A percentile compares a stretch with the other conserved stretches of the same genome.
Evolutionary conservation across 2,888 invertebrate genomes (phyloP).

Genomic region (Cosmia pyralina): DNA sequence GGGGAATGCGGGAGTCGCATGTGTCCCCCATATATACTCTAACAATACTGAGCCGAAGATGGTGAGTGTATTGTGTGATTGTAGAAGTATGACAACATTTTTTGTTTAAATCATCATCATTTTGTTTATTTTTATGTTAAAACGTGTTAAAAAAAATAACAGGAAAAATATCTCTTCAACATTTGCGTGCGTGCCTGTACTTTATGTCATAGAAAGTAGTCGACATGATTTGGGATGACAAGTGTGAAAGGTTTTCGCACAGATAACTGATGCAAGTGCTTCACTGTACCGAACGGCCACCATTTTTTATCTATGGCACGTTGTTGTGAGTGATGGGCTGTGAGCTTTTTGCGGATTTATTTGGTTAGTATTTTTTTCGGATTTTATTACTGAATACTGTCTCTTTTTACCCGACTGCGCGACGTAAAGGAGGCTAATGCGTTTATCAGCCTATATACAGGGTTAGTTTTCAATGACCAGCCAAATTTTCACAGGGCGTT

Average conservation of each 20-base stretch:
- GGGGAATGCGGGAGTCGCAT: too few species aligned
- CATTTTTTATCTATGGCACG: conserved; percentile 24
- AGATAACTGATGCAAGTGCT: conserved; percentile 46
- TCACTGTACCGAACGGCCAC: conserved; percentile 8
- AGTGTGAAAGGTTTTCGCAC: conserved; percentile 46
- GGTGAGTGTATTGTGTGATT: not conserved
- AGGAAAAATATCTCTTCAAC: not conserved
- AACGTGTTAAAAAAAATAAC: not conserved
- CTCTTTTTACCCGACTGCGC: too few species aligned
- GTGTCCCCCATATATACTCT: too few species aligned
- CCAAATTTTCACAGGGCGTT: too few species aligned
- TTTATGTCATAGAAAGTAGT: conserved; percentile 36
- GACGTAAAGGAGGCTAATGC: too few species aligned
- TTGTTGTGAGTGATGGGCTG: conserved; percentile 26
- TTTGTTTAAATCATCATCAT: too few species aligned
- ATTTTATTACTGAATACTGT: not conserved
- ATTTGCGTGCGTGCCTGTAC: conserved; percentile 25
- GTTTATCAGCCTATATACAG: too few species aligned
- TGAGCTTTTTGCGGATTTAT: conserved; percentile 6
- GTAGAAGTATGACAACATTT: not conserved
- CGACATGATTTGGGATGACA: conserved; percentile 57
- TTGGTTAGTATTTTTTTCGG: conserved; percentile 13
- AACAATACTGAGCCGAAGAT: not conserved
- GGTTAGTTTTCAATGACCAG: too few species aligned
- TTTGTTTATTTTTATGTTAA: too few species aligned